Conservation (phyloP, 2,888 invertebrate genomes). For the Cephus pulcher region DNA sequence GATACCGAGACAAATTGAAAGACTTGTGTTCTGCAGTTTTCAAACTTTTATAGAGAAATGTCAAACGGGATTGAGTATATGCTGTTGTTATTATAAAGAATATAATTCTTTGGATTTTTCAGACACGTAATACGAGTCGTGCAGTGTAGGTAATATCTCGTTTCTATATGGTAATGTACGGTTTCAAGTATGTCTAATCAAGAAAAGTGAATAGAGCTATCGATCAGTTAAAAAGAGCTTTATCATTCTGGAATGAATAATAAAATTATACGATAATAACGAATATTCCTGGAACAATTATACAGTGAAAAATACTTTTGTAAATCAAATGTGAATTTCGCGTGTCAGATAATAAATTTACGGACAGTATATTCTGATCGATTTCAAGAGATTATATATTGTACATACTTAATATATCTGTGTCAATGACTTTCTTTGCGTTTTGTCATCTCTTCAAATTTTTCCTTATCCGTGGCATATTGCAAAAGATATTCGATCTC, state of each 20-base stretch:
- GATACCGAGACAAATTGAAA: neutral
- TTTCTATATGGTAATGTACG: too few relatives aligned
- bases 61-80: too few relatives aligned
- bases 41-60: too few relatives aligned
- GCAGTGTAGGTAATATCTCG: too few relatives aligned
- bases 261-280: neutral
- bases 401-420: neutral
- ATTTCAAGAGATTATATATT: neutral
- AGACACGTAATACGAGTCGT: too few relatives aligned
- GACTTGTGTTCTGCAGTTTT: too few relatives aligned
- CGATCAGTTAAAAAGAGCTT: neutral
- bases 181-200: neutral
- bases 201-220: neutral
- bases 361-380: neutral
- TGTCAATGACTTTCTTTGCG: neutral
- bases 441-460: neutral
- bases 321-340: neutral
- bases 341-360: neutral
- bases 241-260: neutral
- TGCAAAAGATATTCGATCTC: constrained; percentile 89
- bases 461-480: constrained; percentile 57
- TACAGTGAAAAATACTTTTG: neutral
- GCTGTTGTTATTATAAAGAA: too few relatives aligned
- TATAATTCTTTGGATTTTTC: too few relatives aligned
- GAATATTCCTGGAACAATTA: neutral